These are phyloP conservation scores for Tetrao urogallus DNA, from an alignment of 2,113 vertebrate genomes.

Conservation along the genomic window DNA sequence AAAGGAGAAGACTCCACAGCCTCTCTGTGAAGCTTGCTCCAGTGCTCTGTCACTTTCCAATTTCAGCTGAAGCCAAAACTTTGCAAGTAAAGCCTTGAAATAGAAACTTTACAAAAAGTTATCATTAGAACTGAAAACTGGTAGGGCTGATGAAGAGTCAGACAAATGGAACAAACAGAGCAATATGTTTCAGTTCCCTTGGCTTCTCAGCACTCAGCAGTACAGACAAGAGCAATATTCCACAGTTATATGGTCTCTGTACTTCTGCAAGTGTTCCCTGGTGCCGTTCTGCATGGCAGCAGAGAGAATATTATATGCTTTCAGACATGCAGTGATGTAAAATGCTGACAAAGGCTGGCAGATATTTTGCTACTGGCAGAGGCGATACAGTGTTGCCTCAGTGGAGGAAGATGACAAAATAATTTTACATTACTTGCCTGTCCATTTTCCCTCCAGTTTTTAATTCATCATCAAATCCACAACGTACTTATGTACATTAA, in stretches of 20 bases:
- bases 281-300: not conserved
- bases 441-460: not conserved
- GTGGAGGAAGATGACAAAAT: slow-evolving; percentile 3
- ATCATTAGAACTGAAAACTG: not conserved
- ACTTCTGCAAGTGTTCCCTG: not conserved
- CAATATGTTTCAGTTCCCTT: not conserved
- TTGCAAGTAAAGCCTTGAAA: not conserved
- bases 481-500: slow-evolving; percentile 20
- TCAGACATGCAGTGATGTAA: not conserved
- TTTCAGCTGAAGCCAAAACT: not conserved
- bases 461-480: slow-evolving; percentile 15
- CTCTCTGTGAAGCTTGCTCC: too few species aligned
- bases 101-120: not conserved
- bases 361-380: not conserved
- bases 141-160: not conserved
- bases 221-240: not conserved
- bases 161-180: not conserved
- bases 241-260: not conserved
- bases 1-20: too few species aligned
- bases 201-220: rapidly evolving
- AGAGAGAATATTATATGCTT: not conserved
- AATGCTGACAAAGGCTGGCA: not conserved
- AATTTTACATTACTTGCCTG: slow-evolving; percentile 13
- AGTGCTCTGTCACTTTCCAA: too few species aligned
- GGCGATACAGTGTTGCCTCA: not conserved